Evolutionary conservation across 2,888 invertebrate genomes (phyloP).

Genomic region (Aquatica leii): DNA sequence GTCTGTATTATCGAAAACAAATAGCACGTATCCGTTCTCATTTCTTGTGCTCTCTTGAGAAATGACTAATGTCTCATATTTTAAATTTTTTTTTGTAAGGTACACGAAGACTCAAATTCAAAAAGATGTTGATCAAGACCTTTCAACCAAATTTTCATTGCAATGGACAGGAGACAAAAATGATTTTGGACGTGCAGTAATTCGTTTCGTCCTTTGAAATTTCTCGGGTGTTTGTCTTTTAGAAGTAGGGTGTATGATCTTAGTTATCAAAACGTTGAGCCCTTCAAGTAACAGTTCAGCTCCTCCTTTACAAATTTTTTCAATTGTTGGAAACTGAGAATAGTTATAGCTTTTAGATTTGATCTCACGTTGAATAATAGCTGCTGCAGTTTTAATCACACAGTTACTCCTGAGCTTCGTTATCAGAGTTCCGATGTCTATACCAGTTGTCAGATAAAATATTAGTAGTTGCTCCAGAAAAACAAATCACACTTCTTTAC

Average conservation of each 20-base stretch:
- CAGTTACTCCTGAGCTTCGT: not conserved
- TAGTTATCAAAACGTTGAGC: not conserved
- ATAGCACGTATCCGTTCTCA: not conserved
- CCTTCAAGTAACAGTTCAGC: too few relatives aligned
- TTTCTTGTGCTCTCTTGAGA: not conserved
- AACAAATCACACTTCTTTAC: too few relatives aligned
- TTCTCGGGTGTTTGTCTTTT: not conserved
- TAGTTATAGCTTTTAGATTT: not conserved
- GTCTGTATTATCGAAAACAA: not conserved
- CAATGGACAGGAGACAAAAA: not conserved
- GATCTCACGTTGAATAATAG: too few relatives aligned
- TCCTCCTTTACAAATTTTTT: too few relatives aligned
- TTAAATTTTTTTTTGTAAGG: not conserved
- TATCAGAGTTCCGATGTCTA: not conserved
- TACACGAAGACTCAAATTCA: not conserved
- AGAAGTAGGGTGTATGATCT: not conserved
- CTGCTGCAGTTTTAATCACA: not conserved
- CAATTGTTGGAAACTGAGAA: too few relatives aligned
- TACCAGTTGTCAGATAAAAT: not conserved
- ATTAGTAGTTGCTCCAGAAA: not conserved
- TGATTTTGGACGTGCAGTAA: not conserved
- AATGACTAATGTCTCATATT: not conserved
- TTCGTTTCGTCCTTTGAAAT: not conserved
- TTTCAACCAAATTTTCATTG: not conserved
- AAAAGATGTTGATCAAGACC: not conserved